Base-by-base conservation (phyloP, 2,888 invertebrate genomes). In the Sinopyrophorus schimmeli region DNA sequence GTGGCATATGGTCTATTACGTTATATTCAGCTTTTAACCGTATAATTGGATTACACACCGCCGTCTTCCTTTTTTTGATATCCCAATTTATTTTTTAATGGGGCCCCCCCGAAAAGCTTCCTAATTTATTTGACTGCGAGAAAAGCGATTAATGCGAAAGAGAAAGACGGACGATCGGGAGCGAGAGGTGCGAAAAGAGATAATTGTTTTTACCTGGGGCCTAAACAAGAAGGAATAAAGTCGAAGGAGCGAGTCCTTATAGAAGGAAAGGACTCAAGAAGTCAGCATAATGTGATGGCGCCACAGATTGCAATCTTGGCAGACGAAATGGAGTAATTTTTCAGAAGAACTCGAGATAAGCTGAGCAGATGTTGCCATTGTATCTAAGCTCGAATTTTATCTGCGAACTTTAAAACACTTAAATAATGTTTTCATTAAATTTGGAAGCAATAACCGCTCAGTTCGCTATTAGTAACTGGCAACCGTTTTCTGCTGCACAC, bases 1-100 rank as follows among this genome's bases (percentile, higher is more conserved):
- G 59, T 59, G 62, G 60, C 67, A 68, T 67, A 67, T 67, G 66
- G 65, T 56, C 57, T 55, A 57, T 54, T 55, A 35, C 53, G 39
- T 38, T 40, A 52, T 55, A 52, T 53, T 50, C 43, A 26, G 16
- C 21, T 26, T 24, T 32, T 43, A 43, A 43, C 31, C 24, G 41
- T 41, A 41, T 41, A 41, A 41, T 41, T 41, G 41, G 41, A 41
- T 41, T 32, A 31, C 24, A 6, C 30, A 5, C 11, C 32, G n/a
- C 3, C 2, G 14, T 20, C n/a, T n/a, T n/a, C n/a, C n/a, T n/a
- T n/a, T n/a, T 9, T 14, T 41, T 41, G 41, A 41, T 32, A 23
- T 30, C 32, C 41, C 17, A 41, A 41, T 41, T 32, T 41, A 41
- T 30, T 24, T 37, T n/a, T 11, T 20, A 20, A 14, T 15, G 9